Evolutionary conservation across 2,113 vertebrate species (phyloP).

Genomic region (Nanorana parkeri): DNA sequence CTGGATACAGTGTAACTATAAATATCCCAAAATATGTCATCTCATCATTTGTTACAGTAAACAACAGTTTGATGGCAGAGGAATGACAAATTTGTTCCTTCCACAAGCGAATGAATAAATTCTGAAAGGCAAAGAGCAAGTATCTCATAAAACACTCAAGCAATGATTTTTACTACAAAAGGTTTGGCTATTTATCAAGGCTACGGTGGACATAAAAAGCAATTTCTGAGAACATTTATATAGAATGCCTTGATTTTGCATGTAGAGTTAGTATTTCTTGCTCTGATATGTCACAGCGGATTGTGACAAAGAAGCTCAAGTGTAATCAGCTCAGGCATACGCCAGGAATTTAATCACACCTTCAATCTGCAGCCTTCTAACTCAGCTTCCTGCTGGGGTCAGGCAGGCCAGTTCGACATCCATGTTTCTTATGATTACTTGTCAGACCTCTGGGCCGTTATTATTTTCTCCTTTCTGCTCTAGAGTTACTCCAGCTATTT

Average conservation of each 20-base stretch:
- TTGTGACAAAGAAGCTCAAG: slow-evolving; percentile 34
- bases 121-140: background rate
- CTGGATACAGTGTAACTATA: no score
- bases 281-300: slow-evolving; percentile 20
- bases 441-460: slow-evolving; percentile 33
- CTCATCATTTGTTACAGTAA: no score
- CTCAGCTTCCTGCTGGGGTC: slow-evolving; percentile 4
- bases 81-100: no score
- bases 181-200: background rate
- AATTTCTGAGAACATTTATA: background rate
- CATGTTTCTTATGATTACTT: slow-evolving; percentile 35
- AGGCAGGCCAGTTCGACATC: slow-evolving; percentile 12
- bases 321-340: slow-evolving; percentile 17
- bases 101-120: background rate
- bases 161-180: background rate
- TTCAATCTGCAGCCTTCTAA: slow-evolving; percentile 12
- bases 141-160: background rate
- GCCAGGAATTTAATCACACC: slow-evolving; percentile 31
- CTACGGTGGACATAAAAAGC: background rate
- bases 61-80: no score
- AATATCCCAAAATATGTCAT: no score
- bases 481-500: slow-evolving; percentile 20
- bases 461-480: slow-evolving; percentile 27
- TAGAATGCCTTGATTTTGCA: slow-evolving; percentile 3
- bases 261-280: slow-evolving; percentile 37